Base-by-base conservation (phyloP, 2,113 vertebrate species). In the Sitta europaea region DNA sequence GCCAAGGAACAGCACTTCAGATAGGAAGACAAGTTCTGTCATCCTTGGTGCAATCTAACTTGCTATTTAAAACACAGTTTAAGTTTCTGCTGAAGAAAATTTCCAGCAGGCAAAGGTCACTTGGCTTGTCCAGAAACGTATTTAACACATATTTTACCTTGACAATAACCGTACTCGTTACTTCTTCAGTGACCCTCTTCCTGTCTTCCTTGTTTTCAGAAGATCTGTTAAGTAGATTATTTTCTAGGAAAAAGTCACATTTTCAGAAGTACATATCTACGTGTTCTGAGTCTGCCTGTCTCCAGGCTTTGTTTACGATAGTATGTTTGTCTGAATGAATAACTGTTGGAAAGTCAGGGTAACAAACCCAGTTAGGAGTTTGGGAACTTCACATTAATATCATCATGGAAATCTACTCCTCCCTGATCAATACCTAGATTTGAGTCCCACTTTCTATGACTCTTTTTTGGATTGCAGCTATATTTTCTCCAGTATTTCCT, bases 61-160 rank as follows among this genome's bases (percentile, higher is more conserved):
- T 91, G 35, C 51, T 88, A 51, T 95, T 95, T 96, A 94, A 94
- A 95, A 85, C 23, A 65, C 33, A 81, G 57, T 65, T 79, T 79
- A 94, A 92, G 22, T 93, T 91, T 86, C 78, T 94, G 63, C 43
- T 73, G 61, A 73, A 86, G 75, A 83, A 86, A 96, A 83, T 83
- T 96, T 51, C 71, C 78, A 92, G 59, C 42, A 96, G 25, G 9
- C 85, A 74, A 86, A 96, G 90, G 63, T 95, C 55, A 80, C 55
- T 92, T 96, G 90, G 92, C 90, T 93, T 96, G 81, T 93, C 85
- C 71, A 80, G 59, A 86, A 79, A 63, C 42, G 51, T 55, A 70
- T 72, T 93, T 80, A 95, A 72, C n/a, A 72, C 25, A 31, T 83
- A 76, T 83, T 93, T 96, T 81, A 54, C 58, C 58, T 65, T 95